Evolutionary conservation across 37 sponge, comb jelly and placozoan genomes (phyloP).

Genomic region (Theonella swinhoei): DNA sequence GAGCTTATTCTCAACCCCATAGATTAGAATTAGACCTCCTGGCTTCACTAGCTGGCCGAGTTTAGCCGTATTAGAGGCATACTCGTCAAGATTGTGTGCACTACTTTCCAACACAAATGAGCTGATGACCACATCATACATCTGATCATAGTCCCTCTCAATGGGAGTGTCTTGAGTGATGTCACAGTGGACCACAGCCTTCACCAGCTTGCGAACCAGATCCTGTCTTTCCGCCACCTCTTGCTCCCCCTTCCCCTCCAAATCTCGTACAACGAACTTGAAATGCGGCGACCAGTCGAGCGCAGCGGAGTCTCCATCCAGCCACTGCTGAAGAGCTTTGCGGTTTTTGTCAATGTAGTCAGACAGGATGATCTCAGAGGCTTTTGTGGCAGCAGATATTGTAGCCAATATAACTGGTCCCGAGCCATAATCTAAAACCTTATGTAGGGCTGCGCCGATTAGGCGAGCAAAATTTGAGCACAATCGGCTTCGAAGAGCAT

Average conservation of each 20-base stretch:
- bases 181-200: constrained; percentile 51
- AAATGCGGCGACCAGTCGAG: constrained; percentile 23
- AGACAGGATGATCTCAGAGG: constrained; percentile 39
- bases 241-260: constrained; percentile 32
- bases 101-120: constrained; percentile 7
- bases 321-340: constrained; percentile 19
- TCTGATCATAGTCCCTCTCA: neutral
- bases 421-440: constrained; percentile 34
- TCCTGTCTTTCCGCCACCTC: constrained; percentile 18
- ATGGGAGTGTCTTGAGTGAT: constrained; percentile 12
- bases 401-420: constrained; percentile 22
- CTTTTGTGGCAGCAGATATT: constrained; percentile 28
- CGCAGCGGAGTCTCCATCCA: constrained; percentile 15
- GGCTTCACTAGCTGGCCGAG: constrained; percentile 11
- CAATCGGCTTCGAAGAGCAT: too few relatives aligned
- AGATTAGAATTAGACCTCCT: constrained; percentile 25
- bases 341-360: constrained; percentile 38
- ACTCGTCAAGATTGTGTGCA: constrained; percentile 7
- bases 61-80: neutral
- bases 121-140: constrained; percentile 26
- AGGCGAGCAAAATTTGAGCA: too few relatives aligned
- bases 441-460: too few relatives aligned
- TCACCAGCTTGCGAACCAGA: constrained; percentile 8
- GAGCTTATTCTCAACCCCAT: neutral
- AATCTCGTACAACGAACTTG: constrained; percentile 34